phyloP scores from a whole-genome alignment of 2,797 vertebrate genomes.

The Xiphophorus birchmanni region DNA sequence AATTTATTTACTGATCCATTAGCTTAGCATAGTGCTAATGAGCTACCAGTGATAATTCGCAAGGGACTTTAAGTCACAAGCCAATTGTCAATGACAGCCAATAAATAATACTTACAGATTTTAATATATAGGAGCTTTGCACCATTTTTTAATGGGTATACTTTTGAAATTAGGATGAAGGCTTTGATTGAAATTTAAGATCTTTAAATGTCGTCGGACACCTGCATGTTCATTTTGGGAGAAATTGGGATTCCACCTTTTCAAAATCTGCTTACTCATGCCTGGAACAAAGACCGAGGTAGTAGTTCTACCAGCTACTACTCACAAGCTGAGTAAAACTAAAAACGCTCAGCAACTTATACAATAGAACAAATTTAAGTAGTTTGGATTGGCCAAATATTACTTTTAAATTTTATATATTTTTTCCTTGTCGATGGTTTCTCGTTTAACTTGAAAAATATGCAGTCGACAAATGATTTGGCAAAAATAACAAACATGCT shows the following conservation, averaged over 20 bases:
- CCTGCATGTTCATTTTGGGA: slow-evolving; percentile 27
- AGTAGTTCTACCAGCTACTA: slow-evolving; percentile 37
- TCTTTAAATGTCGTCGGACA: slow-evolving; percentile 26
- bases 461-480: slow-evolving; percentile 16
- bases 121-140: background rate
- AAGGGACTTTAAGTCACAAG: slow-evolving; percentile 56
- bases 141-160: background rate
- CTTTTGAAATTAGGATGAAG: background rate
- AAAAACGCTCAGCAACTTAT: slow-evolving; percentile 24
- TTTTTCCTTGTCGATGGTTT: slow-evolving; percentile 21
- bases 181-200: background rate
- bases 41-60: slow-evolving; percentile 62
- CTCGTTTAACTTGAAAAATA: slow-evolving; percentile 28
- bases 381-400: slow-evolving; percentile 22
- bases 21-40: slow-evolving; percentile 78
- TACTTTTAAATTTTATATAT: slow-evolving; percentile 21
- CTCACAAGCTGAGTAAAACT: slow-evolving; percentile 19
- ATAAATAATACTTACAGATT: background rate
- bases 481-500: background rate
- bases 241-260: slow-evolving; percentile 44
- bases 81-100: slow-evolving; percentile 43
- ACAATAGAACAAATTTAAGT: slow-evolving; percentile 12
- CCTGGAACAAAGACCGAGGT: slow-evolving; percentile 53
- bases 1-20: slow-evolving; percentile 80
- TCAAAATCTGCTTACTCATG: slow-evolving; percentile 57